Evolutionary conservation across 1,140 invertebrate genomes (phyloP).

Genomic region (Melitaea cinxia): DNA sequence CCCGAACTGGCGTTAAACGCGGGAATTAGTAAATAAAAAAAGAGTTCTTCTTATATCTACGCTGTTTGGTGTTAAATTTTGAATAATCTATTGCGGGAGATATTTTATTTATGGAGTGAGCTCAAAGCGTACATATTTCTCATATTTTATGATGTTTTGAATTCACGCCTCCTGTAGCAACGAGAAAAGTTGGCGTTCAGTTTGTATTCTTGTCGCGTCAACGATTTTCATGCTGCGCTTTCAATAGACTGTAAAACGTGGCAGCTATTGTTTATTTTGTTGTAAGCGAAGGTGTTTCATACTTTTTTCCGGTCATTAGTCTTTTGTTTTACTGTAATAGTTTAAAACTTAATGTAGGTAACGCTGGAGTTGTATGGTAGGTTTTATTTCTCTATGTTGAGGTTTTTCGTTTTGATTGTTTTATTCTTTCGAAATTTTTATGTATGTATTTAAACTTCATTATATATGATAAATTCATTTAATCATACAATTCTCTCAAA

Average conservation of each 20-base stretch:
- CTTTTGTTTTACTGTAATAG: constrained; percentile 21
- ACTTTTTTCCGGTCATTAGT: constrained; percentile 23
- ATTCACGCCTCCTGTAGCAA: constrained; percentile 57
- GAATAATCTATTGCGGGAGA: constrained; percentile 17
- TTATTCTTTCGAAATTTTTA: neutral
- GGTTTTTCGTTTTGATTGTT: neutral
- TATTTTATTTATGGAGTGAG: constrained; percentile 11
- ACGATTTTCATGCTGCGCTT: constrained; percentile 52
- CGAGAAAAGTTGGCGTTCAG: constrained; percentile 57
- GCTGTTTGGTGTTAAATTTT: constrained; percentile 3
- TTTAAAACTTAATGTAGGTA: neutral
- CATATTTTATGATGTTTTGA: constrained; percentile 78
- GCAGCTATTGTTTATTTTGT: constrained; percentile 41
- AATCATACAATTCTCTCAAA: too few relatives aligned
- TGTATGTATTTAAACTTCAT: too few relatives aligned
- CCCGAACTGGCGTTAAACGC: neutral
- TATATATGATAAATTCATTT: too few relatives aligned
- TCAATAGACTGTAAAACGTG: constrained; percentile 57
- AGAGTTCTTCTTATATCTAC: too few relatives aligned
- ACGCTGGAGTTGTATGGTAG: neutral
- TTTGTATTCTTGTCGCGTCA: constrained; percentile 52
- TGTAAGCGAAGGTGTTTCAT: constrained; percentile 24
- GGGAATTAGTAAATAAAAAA: neutral
- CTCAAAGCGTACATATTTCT: constrained; percentile 56
- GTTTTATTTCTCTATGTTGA: neutral